Evolutionary conservation across 2,888 invertebrate species (phyloP), one percentile per base, ranked within the genome.

Genomic region (Nasonia oneida): DNA sequence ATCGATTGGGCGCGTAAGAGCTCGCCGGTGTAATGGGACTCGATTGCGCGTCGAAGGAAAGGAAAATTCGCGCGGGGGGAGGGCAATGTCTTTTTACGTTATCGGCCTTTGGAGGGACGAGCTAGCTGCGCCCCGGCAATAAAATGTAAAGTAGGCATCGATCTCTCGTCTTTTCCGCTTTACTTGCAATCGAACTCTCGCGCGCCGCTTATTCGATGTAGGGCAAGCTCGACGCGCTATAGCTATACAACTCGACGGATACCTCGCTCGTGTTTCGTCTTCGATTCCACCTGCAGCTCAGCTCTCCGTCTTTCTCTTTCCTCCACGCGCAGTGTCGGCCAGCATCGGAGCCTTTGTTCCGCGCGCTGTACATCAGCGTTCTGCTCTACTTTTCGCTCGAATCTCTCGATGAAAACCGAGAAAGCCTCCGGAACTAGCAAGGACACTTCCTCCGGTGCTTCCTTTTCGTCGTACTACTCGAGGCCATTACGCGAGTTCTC

Each of bases 131-230:
- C 90, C 87, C 89, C 88, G 88, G 90, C 90, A 92, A 91, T 92
- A 91, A 92, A 91, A 91, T 92, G 91, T 91, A 92, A 92, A 91
- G 89, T 89, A 90, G 90, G 80, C 88, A 71, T 70, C 87, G 81
- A 76, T 64, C 81, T 64, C 81, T 33, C 29, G 75, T 83, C 50
- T 77, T 57, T 77, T 29, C 77, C 70, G 53, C 70, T 53, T 29
- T 18, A 15, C 39, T 23, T 47, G 73, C 33, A 37, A 73, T 78
- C 47, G 77, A 79, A 83, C 57, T 57, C 76, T 57, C 76, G 29
- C 29, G 29, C 29, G 70, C 39, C 76, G 75, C 76, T 83, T 77
- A 76, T 83, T 70, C 70, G 75, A 70, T 70, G 18, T 47, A 50
- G 70, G 18, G 33, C 37, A 50, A 33, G 15, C 15, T 33, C 50